Conservation (phyloP, 2,113 vertebrate genomes). For the Parotia lawesii region DNA sequence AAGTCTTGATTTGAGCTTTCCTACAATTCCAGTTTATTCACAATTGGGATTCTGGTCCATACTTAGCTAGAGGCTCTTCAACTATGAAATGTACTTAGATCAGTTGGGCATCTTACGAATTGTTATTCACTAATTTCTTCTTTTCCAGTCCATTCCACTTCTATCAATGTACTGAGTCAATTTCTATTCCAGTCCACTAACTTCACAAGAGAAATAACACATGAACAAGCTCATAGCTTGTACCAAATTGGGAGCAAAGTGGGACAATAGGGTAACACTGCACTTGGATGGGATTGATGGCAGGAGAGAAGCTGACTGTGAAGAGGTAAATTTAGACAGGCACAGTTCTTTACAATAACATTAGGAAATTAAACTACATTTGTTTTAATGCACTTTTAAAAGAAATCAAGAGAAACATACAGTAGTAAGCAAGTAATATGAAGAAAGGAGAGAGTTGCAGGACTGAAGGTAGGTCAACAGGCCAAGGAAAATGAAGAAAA, state of each 20-base stretch:
- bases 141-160: constrained; percentile 9
- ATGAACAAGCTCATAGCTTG: not conserved
- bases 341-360: not conserved
- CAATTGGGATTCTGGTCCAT: not conserved
- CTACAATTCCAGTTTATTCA: not conserved
- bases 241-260: not conserved
- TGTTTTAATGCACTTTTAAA: not conserved
- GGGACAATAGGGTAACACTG: not conserved
- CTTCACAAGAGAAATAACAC: not conserved
- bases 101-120: not conserved
- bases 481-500: not conserved
- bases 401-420: not conserved
- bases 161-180: not conserved
- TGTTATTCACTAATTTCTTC: constrained; percentile 7
- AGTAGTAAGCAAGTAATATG: not conserved
- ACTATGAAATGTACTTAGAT: not conserved
- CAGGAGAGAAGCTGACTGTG: not conserved
- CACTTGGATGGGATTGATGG: not conserved
- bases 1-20: not conserved
- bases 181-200: not conserved
- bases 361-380: not conserved
- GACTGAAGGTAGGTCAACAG: not conserved
- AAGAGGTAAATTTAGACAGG: not conserved
- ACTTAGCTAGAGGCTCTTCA: not conserved
- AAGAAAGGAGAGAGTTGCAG: not conserved